These are phyloP conservation scores for Drosophila bunnanda DNA, from an alignment of 2,888 invertebrate species.

Conservation along the genomic window DNA sequence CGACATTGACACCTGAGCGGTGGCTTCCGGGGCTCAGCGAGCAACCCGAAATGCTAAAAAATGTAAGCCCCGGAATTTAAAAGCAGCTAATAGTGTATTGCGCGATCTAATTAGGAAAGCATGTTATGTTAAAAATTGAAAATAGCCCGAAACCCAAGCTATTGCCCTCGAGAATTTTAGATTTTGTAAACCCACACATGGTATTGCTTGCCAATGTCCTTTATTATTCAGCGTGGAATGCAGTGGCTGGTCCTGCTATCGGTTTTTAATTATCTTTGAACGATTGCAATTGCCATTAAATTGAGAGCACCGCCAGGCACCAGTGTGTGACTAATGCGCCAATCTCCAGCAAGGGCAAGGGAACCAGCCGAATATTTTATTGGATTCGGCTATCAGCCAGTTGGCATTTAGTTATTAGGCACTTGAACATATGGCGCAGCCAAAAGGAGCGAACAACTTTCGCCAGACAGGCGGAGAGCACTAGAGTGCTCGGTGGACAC, in stretches of 20 bases:
- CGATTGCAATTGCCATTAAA: conserved; percentile 68
- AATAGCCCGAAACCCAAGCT: neutral
- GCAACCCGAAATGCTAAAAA: conserved; percentile 48
- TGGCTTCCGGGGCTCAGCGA: conserved; percentile 4
- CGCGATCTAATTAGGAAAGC: conserved; percentile 10
- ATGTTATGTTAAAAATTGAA: conserved; percentile 1
- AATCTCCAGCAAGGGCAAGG: conserved; percentile 35
- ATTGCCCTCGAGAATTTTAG: neutral
- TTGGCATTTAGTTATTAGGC: conserved; percentile 67
- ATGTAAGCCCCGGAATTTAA: conserved; percentile 7
- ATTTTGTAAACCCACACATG: neutral
- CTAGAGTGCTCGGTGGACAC: conserved; percentile 55
- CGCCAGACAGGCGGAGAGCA: conserved; percentile 48
- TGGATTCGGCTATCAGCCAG: conserved; percentile 53
- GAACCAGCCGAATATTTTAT: conserved; percentile 51
- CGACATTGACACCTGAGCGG: conserved; percentile 65
- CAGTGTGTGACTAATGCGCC: conserved; percentile 62
- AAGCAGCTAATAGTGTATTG: conserved; percentile 21
- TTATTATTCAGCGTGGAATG: neutral
- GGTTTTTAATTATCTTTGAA: conserved; percentile 73
- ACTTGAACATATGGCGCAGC: conserved; percentile 66
- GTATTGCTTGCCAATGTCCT: neutral
- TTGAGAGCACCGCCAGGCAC: conserved; percentile 47
- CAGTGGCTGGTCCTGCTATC: conserved; percentile 46
- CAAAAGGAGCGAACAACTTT: conserved; percentile 27